Evolutionary conservation across 2,888 invertebrate species (phyloP).

Genomic region (Dryobotodes eremita): DNA sequence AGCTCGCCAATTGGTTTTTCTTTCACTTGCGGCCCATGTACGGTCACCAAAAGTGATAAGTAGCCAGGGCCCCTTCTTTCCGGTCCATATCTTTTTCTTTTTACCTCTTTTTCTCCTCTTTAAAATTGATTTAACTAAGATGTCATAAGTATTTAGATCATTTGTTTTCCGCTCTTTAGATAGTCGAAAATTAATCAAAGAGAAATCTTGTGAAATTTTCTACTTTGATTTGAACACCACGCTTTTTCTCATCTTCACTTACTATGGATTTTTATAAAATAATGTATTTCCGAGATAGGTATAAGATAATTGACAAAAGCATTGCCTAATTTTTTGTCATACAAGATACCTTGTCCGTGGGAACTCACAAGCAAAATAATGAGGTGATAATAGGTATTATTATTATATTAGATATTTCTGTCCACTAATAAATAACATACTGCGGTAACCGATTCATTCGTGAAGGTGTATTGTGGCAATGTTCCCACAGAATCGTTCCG

Average conservation of each 20-base stretch:
- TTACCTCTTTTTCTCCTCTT: neutral
- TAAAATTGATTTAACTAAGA: neutral
- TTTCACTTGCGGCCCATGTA: neutral
- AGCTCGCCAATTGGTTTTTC: neutral
- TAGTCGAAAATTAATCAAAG: neutral
- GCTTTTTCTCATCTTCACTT: neutral
- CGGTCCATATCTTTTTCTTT: no score
- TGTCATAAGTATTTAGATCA: no score
- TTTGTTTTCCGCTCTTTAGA: neutral
- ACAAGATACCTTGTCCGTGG: constrained; percentile 3
- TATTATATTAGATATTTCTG: constrained; percentile 8
- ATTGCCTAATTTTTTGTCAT: neutral
- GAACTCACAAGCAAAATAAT: neutral
- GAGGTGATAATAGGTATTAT: neutral
- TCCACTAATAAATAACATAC: constrained; percentile 29
- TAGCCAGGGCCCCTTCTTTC: no score
- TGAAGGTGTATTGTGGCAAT: constrained; percentile 14
- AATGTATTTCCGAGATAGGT: neutral
- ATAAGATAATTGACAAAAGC: neutral
- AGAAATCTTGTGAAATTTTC: neutral
- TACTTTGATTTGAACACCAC: neutral
- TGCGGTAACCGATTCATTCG: constrained; percentile 13
- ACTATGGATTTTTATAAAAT: neutral
- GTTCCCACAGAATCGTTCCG: constrained; percentile 12
- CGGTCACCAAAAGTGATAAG: no score